These are phyloP conservation scores for Sebastes glaucus DNA, from an alignment of 2,797 vertebrate genomes.

Conservation along the genomic window DNA sequence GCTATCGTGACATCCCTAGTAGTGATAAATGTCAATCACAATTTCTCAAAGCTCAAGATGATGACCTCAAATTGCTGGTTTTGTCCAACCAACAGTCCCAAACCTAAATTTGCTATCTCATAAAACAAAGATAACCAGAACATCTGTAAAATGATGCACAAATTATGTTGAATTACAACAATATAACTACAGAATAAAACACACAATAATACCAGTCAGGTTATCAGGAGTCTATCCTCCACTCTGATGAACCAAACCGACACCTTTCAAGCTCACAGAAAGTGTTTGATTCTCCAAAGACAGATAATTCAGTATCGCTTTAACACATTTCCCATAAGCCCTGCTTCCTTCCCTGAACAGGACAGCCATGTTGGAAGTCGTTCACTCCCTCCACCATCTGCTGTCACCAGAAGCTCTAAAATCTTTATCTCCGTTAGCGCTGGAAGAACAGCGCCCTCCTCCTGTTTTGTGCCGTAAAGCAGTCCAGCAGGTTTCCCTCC, in stretches of 20 bases:
- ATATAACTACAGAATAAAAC: background rate
- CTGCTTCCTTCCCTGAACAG: conserved; percentile 21
- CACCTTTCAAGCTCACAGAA: background rate
- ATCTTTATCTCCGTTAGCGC: conserved; percentile 29
- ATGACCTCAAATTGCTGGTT: no score
- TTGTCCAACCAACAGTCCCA: no score
- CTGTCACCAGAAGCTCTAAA: conserved; percentile 53
- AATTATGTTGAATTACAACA: background rate
- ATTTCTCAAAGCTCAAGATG: no score
- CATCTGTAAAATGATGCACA: background rate
- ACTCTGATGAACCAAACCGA: background rate
- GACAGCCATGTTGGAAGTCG: conserved; percentile 53
- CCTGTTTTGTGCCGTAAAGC: conserved; percentile 39
- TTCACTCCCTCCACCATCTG: conserved; percentile 69
- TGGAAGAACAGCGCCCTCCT: conserved; percentile 64
- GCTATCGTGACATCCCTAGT: no score
- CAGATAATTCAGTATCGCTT: background rate
- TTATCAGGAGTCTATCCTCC: background rate
- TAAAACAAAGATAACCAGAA: background rate
- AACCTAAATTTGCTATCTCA: background rate
- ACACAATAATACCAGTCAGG: background rate
- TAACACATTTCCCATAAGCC: conserved; percentile 22
- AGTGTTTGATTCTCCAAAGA: background rate
- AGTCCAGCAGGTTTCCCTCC: conserved; percentile 60
- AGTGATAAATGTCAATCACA: no score